phyloP scores from a whole-genome alignment of 2,797 vertebrate genomes.

The Eremophila alpestris region DNA sequence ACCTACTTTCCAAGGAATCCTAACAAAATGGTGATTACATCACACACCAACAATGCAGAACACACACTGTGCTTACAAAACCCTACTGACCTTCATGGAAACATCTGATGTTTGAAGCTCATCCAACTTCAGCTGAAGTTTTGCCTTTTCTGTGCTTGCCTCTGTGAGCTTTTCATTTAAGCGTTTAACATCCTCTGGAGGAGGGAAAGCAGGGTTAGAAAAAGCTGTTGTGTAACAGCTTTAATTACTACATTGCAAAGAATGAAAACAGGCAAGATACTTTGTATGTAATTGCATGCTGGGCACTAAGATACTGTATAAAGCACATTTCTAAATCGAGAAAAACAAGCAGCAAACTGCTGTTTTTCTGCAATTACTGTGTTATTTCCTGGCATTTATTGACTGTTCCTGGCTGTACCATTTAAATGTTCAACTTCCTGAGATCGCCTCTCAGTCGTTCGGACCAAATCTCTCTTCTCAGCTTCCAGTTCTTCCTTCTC shows the following conservation, averaged over 20 bases:
- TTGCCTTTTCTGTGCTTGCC: constrained; percentile 84
- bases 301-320: background rate
- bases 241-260: background rate
- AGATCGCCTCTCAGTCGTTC: constrained; percentile 88
- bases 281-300: background rate
- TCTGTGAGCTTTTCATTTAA: constrained; percentile 90
- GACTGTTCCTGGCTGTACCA: constrained; percentile 76
- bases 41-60: background rate
- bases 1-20: background rate
- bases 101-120: constrained; percentile 92
- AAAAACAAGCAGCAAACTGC: background rate
- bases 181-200: constrained; percentile 89
- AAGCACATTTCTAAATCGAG: accelerated
- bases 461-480: constrained; percentile 92
- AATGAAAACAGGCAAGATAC: background rate
- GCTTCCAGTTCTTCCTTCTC: constrained; percentile 90
- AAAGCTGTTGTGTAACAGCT: background rate
- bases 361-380: background rate
- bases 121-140: constrained; percentile 90
- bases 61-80: background rate
- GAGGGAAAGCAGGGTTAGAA: background rate
- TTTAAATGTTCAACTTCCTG: constrained; percentile 91
- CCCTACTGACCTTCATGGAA: constrained; percentile 86
- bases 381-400: background rate
- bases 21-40: background rate